A percentile compares a stretch with the other conserved stretches of the same genome.
phyloP scores from a whole-genome alignment of 1,140 invertebrate genomes.

The Drosophila ironensis region DNA sequence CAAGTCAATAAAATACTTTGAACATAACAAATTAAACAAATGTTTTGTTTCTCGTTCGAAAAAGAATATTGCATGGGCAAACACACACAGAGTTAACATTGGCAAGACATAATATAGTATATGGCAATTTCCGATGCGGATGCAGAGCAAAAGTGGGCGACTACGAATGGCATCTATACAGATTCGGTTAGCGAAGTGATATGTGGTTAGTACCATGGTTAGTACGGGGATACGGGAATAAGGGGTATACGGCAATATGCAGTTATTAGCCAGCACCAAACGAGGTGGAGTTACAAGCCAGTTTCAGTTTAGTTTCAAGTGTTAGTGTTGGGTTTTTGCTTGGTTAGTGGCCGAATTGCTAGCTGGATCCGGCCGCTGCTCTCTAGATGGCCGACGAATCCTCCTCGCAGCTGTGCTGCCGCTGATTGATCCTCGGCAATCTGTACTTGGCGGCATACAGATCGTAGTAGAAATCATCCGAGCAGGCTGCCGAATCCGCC shows the following conservation, averaged over 20 bases:
- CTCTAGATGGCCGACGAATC: constrained; percentile 43
- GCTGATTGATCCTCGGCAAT: constrained; percentile 51
- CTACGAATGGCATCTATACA: constrained; percentile 6
- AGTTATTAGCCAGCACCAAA: constrained; percentile 35
- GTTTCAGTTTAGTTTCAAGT: neutral
- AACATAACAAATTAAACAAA: constrained; percentile 42
- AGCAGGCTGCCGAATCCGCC: constrained; percentile 18
- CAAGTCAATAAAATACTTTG: constrained; percentile 29
- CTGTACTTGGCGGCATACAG: constrained; percentile 61
- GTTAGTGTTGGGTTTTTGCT: constrained; percentile 24
- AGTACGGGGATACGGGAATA: too few species aligned
- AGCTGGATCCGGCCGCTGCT: constrained; percentile 9
- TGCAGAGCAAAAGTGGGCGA: constrained; percentile 5
- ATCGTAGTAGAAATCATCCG: constrained; percentile 64
- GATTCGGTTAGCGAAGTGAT: constrained; percentile 19
- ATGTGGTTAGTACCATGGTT: too few species aligned
- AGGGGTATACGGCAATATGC: neutral
- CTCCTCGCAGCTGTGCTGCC: constrained; percentile 62
- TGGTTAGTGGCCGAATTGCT: constrained; percentile 11
- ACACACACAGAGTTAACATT: constrained; percentile 57
- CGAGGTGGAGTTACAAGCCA: constrained; percentile 19
- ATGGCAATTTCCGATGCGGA: constrained; percentile 25
- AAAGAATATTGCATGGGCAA: constrained; percentile 49
- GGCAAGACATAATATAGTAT: constrained; percentile 42
- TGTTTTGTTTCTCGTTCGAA: constrained; percentile 18